These are phyloP conservation scores for Harpagifer antarcticus DNA, from an alignment of 2,797 vertebrate genomes.

Conservation along the genomic window DNA sequence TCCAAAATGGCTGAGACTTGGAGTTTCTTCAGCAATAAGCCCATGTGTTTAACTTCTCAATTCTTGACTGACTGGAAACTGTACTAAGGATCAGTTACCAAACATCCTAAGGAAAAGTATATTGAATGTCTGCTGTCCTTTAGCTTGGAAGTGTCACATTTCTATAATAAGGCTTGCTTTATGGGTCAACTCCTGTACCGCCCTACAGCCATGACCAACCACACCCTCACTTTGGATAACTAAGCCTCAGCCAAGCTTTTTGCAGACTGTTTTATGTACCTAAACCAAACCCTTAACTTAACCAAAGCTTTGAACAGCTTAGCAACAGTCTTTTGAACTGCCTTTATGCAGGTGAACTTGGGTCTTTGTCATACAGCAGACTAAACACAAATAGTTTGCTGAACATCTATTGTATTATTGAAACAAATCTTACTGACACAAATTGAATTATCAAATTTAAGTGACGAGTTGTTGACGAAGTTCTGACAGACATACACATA, in stretches of 20 bases:
- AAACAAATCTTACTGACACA: background rate
- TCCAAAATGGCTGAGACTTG: background rate
- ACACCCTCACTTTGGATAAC: slow-evolving; percentile 2
- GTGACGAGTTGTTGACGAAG: too few species aligned
- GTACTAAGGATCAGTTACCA: background rate
- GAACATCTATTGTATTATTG: too few species aligned
- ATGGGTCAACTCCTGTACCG: background rate
- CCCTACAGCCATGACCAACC: background rate
- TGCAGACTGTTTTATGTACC: background rate
- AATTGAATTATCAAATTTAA: background rate
- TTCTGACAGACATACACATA: background rate
- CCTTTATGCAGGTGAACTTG: background rate
- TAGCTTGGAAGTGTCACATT: background rate
- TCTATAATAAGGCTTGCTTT: background rate
- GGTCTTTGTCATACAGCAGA: background rate
- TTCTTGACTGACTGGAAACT: background rate
- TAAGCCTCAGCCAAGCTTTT: background rate
- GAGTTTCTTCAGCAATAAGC: background rate
- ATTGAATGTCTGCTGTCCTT: background rate
- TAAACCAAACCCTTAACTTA: slow-evolving; percentile 10
- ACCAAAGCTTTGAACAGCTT: background rate
- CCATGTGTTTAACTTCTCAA: background rate
- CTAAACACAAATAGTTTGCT: background rate
- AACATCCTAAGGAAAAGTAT: background rate
- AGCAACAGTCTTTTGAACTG: background rate